Percentiles rank a stretch among this genome's conserved stretches.
Conservation (phyloP, 1,140 invertebrate species). For the Acyrthosiphon pisum region DNA sequence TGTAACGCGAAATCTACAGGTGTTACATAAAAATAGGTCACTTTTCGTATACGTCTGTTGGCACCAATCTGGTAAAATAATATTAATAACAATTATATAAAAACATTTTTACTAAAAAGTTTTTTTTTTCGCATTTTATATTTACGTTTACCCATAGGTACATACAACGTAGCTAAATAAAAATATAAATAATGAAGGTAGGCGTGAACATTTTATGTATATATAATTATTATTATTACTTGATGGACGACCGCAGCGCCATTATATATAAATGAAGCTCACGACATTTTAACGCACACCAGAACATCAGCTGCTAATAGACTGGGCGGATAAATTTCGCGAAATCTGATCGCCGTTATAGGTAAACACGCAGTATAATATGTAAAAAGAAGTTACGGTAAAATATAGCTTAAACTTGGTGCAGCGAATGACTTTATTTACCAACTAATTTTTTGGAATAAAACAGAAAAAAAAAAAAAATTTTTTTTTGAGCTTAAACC, state of each 20-base stretch:
- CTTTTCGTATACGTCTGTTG: not conserved
- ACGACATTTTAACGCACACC: too few relatives aligned
- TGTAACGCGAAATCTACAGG: not conserved
- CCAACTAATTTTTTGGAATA: not conserved
- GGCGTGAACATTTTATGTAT: not conserved
- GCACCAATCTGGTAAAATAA: not conserved
- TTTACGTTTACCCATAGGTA: not conserved
- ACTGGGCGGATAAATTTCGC: too few relatives aligned
- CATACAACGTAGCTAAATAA: not conserved
- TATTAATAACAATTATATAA: slow-evolving; percentile 10
- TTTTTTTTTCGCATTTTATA: not conserved
- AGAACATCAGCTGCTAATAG: too few relatives aligned
- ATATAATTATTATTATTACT: too few relatives aligned
- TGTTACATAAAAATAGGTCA: slow-evolving; percentile 22
- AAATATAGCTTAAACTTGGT: not conserved
- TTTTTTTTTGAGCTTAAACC: too few relatives aligned
- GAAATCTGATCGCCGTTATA: not conserved
- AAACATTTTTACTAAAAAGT: slow-evolving; percentile 6
- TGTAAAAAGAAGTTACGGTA: not conserved
- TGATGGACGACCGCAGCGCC: too few relatives aligned
- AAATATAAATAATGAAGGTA: not conserved
- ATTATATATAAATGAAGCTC: not conserved
- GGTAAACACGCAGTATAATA: not conserved
- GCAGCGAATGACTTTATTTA: not conserved
- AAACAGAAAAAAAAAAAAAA: too few relatives aligned